Evolutionary conservation across 2,797 vertebrate species (phyloP).

Genomic region (Schizothorax lantsangensis): DNA sequence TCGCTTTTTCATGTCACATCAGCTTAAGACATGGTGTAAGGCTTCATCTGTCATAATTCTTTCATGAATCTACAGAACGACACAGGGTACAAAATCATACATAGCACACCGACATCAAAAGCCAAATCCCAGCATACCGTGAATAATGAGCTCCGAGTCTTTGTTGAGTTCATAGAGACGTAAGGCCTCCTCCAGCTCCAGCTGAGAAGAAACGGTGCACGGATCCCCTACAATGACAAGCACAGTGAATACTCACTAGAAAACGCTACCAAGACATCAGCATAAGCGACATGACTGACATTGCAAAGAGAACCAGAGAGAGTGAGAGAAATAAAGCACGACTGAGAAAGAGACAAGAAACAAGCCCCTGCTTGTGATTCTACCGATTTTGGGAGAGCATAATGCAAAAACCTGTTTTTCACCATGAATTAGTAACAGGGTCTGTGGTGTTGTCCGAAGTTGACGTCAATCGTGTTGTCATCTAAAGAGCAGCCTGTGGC

Average conservation of each 20-base stretch:
- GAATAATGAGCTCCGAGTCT: constrained; percentile 97
- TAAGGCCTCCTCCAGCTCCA: constrained; percentile 97
- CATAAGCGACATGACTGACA: constrained; percentile 7
- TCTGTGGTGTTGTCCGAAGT: background rate
- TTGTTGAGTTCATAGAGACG: constrained; percentile 97
- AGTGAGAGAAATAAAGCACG: background rate
- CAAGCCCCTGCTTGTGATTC: background rate
- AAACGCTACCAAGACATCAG: constrained; percentile 20
- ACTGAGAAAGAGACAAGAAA: constrained; percentile 12
- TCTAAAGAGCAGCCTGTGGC: constrained; percentile 31
- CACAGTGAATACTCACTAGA: constrained; percentile 34
- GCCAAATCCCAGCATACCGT: constrained; percentile 78
- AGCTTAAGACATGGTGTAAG: background rate
- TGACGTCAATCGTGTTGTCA: constrained; percentile 32
- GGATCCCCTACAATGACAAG: constrained; percentile 87
- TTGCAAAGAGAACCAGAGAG: background rate
- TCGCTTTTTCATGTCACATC: background rate
- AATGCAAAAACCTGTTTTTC: background rate
- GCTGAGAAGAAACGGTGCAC: constrained; percentile 97
- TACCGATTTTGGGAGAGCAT: background rate
- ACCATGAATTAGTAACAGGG: background rate
- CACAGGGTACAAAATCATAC: background rate
- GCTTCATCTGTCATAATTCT: background rate
- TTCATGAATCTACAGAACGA: constrained; percentile 2
- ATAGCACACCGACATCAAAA: constrained; percentile 30